Conservation (phyloP, 1,140 invertebrate genomes). For the Manduca sexta region DNA sequence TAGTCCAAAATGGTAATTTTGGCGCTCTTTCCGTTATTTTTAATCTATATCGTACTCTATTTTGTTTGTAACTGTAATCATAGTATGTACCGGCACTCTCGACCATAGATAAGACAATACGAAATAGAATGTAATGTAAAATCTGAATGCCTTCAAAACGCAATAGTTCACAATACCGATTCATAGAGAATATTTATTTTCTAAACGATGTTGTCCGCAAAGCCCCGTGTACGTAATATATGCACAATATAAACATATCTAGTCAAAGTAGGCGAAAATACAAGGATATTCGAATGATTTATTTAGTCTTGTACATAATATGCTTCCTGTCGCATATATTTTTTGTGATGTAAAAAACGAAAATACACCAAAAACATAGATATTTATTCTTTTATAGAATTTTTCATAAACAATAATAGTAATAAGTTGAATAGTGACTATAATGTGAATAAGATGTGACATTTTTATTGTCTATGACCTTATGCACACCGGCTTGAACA, state of each 20-base stretch:
- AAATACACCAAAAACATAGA: conserved; percentile 15
- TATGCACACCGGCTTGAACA: conserved; percentile 3
- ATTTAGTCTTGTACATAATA: conserved; percentile 55
- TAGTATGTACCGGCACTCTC: conserved; percentile 16
- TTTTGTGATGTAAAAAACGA: conserved; percentile 19
- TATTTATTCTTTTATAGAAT: conserved; percentile 11
- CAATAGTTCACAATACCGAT: conserved; percentile 59
- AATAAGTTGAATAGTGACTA: too few relatives aligned
- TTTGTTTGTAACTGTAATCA: too few relatives aligned
- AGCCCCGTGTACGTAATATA: conserved; percentile 36
- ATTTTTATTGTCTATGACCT: conserved; percentile 5
- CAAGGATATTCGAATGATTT: conserved; percentile 29
- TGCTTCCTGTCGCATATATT: conserved; percentile 65
- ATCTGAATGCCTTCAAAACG: conserved; percentile 63
- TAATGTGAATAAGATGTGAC: not conserved
- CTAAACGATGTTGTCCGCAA: conserved; percentile 40
- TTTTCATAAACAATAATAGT: not conserved
- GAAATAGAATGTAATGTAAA: conserved; percentile 56
- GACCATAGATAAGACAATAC: conserved; percentile 72
- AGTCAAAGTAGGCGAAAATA: conserved; percentile 57
- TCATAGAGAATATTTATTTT: conserved; percentile 63
- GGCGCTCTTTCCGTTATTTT: too few relatives aligned
- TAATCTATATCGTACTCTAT: too few relatives aligned
- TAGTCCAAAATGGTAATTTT: too few relatives aligned
- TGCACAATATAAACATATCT: conserved; percentile 70